Evolutionary conservation across 2,113 vertebrate species (phyloP).

Genomic region (Syngnathus typhle): DNA sequence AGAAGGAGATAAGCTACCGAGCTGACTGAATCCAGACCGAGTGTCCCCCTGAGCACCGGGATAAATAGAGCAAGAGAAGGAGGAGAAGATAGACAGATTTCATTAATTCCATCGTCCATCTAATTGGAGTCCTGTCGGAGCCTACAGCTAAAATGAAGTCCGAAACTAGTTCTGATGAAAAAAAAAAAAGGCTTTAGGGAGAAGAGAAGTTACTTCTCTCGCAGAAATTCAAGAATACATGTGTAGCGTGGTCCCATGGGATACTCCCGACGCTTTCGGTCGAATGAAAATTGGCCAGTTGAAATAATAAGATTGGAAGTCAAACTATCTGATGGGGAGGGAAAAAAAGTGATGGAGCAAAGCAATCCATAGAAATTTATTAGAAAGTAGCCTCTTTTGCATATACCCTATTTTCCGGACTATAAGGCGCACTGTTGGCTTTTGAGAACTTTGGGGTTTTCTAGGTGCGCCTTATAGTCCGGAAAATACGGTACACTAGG

Average conservation of each 20-base stretch:
- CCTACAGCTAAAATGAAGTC: slow-evolving; percentile 63
- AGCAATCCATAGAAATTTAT: slow-evolving; percentile 3
- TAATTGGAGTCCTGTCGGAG: slow-evolving; percentile 64
- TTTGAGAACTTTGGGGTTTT: too few species aligned
- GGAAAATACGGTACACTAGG: not conserved
- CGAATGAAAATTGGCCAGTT: slow-evolving; percentile 46
- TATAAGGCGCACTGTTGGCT: too few species aligned
- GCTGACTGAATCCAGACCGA: slow-evolving; percentile 65
- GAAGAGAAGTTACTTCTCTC: slow-evolving; percentile 28
- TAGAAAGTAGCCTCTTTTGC: not conserved
- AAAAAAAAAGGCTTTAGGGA: slow-evolving; percentile 28
- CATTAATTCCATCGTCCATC: slow-evolving; percentile 65
- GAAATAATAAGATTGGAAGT: slow-evolving; percentile 48
- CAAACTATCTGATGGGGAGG: slow-evolving; percentile 26
- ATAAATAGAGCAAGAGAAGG: slow-evolving; percentile 66
- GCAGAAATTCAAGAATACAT: slow-evolving; percentile 53
- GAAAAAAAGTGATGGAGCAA: slow-evolving; percentile 25
- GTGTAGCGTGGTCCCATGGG: slow-evolving; percentile 47
- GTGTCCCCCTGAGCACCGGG: slow-evolving; percentile 65
- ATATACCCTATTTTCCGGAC: not conserved
- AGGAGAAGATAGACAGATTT: slow-evolving; percentile 58
- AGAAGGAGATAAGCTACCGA: slow-evolving; percentile 51
- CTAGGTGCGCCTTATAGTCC: too few species aligned
- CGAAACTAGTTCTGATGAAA: slow-evolving; percentile 56
- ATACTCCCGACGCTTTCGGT: slow-evolving; percentile 31